Evolutionary conservation across 2,113 vertebrate species (phyloP), one percentile per base, ranked within the genome.

Genomic region (Telmatochromis sp.): DNA sequence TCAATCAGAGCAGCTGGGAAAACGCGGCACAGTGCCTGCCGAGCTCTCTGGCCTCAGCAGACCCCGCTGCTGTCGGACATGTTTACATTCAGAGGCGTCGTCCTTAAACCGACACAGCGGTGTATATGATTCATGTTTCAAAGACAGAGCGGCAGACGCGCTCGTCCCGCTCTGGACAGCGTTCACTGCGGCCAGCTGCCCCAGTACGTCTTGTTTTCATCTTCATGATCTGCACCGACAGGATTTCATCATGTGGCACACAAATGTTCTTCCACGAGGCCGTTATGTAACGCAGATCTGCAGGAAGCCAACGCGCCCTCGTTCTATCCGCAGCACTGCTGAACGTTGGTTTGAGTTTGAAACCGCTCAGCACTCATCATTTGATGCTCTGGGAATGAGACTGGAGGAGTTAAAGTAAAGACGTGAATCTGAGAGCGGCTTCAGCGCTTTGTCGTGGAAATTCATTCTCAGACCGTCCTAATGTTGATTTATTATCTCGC

Each of bases 1-100:
- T 60, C 60, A 83, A 89, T 89, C 4, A 88, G 86, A 26, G 14
- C 88, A 91, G 92, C 91, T 92, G 91, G 83, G 81, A 53, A 54
- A 91, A 53, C 35, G 75, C 45, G 81, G 65, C 75, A 85, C 33
- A 5, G 85, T 54, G 82, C 91, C 80, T 19, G 68, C 83, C 78
- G 87, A 21, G 80, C 89, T 68, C 80, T 53, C 55, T 1, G 37
- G 47, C 51, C 85, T 54, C 85, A 54, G 80, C 17, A 45, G 37
- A 80, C 82, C 19, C 9, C 17, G 15, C 31, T 35, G 58, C 58
- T 63, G 58, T 63, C 31, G 31, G 58, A 63, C 58, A 63, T 63
- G 31, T 65, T 65, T 70, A 28, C 68, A 7, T 28, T 75, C 68
- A 63, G 45, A 75, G 42, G 42, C 23, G 17, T 47, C 35, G 21